phyloP scores from a whole-genome alignment of 2,113 vertebrate species.

The Nannospalax galili region DNA sequence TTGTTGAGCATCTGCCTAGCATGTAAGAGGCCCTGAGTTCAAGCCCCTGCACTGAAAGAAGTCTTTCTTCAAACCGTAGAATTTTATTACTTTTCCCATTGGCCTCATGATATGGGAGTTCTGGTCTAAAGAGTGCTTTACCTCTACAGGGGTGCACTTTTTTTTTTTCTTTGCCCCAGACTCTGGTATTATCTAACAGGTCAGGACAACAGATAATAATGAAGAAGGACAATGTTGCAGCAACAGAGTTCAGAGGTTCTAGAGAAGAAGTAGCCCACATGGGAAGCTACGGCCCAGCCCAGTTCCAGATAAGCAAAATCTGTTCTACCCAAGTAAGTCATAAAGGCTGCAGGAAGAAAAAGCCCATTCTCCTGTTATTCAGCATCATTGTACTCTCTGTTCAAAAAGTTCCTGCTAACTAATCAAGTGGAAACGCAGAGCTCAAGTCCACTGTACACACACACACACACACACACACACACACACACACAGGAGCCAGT shows the following conservation, averaged over 20 bases:
- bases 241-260: neutral
- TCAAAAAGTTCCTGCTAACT: slow-evolving; percentile 26
- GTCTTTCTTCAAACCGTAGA: neutral
- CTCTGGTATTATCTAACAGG: no score
- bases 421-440: slow-evolving; percentile 20
- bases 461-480: neutral
- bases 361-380: neutral
- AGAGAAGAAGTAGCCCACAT: fast-evolving
- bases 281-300: neutral
- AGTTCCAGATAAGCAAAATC: neutral
- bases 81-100: neutral
- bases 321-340: neutral
- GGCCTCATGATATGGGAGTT: neutral
- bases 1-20: neutral
- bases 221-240: neutral
- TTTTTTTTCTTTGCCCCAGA: neutral
- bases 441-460: neutral
- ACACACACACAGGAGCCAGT: neutral
- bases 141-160: neutral
- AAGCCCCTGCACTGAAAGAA: neutral
- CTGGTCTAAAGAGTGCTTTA: neutral
- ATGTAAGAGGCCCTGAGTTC: neutral
- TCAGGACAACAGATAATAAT: no score
- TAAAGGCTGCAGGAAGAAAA: neutral
- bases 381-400: neutral